A percentile compares a stretch with the other conserved stretches of the same genome.
Conservation (phyloP, 2,797 vertebrate species). For the Pygocentrus nattereri region DNA sequence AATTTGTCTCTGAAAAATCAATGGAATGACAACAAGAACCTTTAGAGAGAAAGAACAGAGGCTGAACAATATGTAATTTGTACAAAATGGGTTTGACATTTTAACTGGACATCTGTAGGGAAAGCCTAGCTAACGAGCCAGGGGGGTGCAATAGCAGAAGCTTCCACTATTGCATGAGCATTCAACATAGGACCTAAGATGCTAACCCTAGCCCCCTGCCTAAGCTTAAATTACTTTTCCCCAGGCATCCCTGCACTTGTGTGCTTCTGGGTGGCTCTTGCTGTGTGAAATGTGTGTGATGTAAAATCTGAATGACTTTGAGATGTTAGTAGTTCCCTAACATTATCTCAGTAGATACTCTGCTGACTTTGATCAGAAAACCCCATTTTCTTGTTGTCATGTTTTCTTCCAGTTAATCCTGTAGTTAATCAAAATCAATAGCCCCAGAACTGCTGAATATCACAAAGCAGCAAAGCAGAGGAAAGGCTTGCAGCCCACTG, state of each 20-base stretch:
- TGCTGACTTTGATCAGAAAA: not conserved
- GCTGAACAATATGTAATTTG: not conserved
- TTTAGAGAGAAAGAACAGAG: not conserved
- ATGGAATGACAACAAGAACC: not conserved
- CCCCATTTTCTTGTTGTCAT: not conserved
- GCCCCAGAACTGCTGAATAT: not conserved
- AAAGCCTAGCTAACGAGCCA: not conserved
- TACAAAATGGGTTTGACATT: conserved; percentile 8
- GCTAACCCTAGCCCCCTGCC: not conserved
- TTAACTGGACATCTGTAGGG: conserved; percentile 14
- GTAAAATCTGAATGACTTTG: not conserved
- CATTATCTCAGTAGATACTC: not conserved
- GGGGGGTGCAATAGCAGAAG: not conserved
- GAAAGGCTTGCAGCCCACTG: not conserved
- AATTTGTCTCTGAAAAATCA: not conserved
- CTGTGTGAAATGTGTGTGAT: not conserved
- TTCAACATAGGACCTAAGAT: not conserved
- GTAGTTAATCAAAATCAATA: not conserved
- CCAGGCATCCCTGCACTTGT: not conserved
- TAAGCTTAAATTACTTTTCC: not conserved
- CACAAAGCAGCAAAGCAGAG: not conserved
- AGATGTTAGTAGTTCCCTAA: not conserved
- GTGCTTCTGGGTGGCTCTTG: not conserved
- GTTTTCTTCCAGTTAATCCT: not conserved
- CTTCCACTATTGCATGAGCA: not conserved